These are phyloP conservation scores for Spodoptera picta DNA, from an alignment of 2,888 invertebrate species.

Conservation along the genomic window DNA sequence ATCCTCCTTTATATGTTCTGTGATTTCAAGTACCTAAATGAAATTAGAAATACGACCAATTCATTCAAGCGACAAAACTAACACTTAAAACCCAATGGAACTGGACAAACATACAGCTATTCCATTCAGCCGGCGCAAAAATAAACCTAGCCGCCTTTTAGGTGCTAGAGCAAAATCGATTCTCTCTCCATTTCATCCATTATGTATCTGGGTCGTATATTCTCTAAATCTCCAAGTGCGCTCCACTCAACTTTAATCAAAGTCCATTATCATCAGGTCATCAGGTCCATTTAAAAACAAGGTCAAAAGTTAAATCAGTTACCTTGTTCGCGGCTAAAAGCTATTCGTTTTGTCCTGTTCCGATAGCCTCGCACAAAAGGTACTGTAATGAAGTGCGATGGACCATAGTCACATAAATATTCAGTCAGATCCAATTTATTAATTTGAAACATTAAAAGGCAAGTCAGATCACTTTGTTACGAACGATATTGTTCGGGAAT, in stretches of 20 bases:
- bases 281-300: conserved; percentile 56
- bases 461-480: neutral
- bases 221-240: conserved; percentile 46
- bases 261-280: too few species aligned
- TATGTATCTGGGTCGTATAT: conserved; percentile 55
- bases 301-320: conserved; percentile 43
- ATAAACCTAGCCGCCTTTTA: conserved; percentile 27
- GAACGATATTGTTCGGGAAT: neutral
- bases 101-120: conserved; percentile 12
- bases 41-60: conserved; percentile 3
- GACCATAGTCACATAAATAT: conserved; percentile 43
- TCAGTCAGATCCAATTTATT: conserved; percentile 42
- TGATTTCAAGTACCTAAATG: neutral
- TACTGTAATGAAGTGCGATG: conserved; percentile 31
- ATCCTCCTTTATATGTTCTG: too few species aligned
- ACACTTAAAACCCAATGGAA: conserved; percentile 8
- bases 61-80: conserved; percentile 1
- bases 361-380: conserved; percentile 27
- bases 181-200: conserved; percentile 37
- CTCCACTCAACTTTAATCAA: conserved; percentile 40
- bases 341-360: conserved; percentile 23
- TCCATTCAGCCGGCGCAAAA: conserved; percentile 24
- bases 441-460: conserved; percentile 25
- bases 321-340: conserved; percentile 41
- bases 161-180: conserved; percentile 39